These are phyloP conservation scores for Onychorhynchus coronatus DNA, from an alignment of 2,113 vertebrate genomes.

Conservation along the genomic window DNA sequence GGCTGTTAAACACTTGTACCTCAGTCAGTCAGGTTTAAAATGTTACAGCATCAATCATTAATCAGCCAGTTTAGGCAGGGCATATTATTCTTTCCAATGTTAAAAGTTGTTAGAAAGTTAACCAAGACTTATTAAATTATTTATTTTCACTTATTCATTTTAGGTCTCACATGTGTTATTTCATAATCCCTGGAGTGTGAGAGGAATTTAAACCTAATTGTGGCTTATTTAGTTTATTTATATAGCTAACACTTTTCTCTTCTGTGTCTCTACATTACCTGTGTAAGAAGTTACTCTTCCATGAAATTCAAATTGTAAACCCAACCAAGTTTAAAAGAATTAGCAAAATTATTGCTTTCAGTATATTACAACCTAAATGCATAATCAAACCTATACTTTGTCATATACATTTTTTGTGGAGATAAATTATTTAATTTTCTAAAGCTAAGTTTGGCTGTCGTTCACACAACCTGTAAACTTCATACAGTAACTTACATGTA, in stretches of 20 bases:
- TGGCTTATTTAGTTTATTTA: conserved; percentile 15
- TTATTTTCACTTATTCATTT: conserved; percentile 3
- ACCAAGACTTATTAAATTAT: neutral
- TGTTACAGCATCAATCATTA: neutral
- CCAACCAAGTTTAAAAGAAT: neutral
- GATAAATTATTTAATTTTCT: neutral
- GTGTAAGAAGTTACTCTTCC: neutral
- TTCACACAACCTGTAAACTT: neutral
- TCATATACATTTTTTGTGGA: neutral
- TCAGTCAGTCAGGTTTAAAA: neutral
- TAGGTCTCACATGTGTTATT: neutral
- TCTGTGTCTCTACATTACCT: neutral
- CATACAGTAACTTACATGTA: neutral
- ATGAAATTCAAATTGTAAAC: neutral
- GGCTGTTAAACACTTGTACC: neutral
- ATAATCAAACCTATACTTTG: neutral
- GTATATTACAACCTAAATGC: neutral
- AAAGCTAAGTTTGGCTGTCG: neutral
- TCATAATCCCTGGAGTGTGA: neutral
- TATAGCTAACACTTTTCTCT: neutral
- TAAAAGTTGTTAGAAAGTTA: neutral
- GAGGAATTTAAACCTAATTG: conserved; percentile 30
- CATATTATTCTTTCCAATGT: neutral
- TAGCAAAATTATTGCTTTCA: neutral
- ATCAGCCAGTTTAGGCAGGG: neutral